Evolutionary conservation across 2,113 vertebrate genomes (phyloP).

Genomic region (Leptocoma aspasia): DNA sequence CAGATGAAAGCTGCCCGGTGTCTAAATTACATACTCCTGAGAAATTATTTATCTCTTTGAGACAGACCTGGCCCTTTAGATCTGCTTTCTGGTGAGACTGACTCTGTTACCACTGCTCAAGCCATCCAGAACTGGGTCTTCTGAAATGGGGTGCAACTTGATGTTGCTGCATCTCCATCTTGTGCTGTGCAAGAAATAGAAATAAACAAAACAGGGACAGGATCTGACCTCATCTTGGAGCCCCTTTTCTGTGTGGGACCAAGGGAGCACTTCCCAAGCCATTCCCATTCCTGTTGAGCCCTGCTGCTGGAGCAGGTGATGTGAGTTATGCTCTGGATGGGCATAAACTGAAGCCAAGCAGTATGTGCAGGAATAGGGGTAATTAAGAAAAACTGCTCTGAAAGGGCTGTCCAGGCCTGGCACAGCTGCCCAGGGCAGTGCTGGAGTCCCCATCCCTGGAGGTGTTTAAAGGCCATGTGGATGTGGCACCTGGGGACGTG

Average conservation of each 20-base stretch:
- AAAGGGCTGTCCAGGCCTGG: not conserved
- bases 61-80: not conserved
- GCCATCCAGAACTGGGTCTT: not conserved
- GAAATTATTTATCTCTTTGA: not conserved
- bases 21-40: not conserved
- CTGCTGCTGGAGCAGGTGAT: not conserved
- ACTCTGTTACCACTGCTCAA: fast-evolving
- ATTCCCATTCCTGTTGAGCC: not conserved
- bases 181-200: not conserved
- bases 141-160: not conserved
- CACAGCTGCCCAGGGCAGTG: not conserved
- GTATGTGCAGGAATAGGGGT: fast-evolving
- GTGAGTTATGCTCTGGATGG: not conserved
- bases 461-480: fast-evolving
- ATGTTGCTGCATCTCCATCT: not conserved
- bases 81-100: not conserved
- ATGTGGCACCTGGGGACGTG: not conserved
- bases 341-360: not conserved
- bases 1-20: not conserved
- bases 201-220: not conserved
- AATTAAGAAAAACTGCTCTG: not conserved
- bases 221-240: not conserved
- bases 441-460: no score
- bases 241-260: not conserved
- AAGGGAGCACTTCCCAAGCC: fast-evolving